Evolutionary conservation across 2,113 vertebrate genomes (phyloP).

Genomic region (Podiceps cristatus): DNA sequence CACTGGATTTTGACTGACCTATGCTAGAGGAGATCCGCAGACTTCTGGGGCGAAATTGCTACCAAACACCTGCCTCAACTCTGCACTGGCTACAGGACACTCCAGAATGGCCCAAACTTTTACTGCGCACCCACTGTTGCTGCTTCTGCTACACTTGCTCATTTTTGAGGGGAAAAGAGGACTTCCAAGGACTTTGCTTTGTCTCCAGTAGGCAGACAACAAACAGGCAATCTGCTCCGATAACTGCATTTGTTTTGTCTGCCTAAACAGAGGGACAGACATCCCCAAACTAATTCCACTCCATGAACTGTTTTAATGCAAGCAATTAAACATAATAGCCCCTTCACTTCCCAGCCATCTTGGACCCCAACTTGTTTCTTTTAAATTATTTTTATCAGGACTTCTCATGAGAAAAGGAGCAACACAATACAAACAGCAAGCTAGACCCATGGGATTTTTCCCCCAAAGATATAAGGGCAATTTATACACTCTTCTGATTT

Average conservation of each 20-base stretch:
- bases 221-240: not conserved
- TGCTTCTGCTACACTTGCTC: not conserved
- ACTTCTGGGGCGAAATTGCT: not conserved
- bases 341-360: not conserved
- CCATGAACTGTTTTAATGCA: not conserved
- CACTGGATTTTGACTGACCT: not conserved
- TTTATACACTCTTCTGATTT: not conserved
- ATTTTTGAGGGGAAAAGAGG: not conserved
- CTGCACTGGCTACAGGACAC: not conserved
- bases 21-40: not conserved
- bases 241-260: not conserved
- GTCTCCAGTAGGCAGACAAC: not conserved
- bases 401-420: not conserved
- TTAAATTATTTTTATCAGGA: not conserved
- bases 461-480: not conserved
- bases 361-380: not conserved
- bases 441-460: not conserved
- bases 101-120: not conserved
- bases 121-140: fast-evolving
- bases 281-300: not conserved
- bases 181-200: not conserved
- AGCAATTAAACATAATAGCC: not conserved
- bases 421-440: not conserved
- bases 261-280: not conserved
- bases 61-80: not conserved